Percentiles rank a stretch among this genome's conserved stretches.
These are phyloP conservation scores for Rousettus madagascariensis DNA, from an alignment of 2,797 vertebrate species.

Conservation along the genomic window DNA sequence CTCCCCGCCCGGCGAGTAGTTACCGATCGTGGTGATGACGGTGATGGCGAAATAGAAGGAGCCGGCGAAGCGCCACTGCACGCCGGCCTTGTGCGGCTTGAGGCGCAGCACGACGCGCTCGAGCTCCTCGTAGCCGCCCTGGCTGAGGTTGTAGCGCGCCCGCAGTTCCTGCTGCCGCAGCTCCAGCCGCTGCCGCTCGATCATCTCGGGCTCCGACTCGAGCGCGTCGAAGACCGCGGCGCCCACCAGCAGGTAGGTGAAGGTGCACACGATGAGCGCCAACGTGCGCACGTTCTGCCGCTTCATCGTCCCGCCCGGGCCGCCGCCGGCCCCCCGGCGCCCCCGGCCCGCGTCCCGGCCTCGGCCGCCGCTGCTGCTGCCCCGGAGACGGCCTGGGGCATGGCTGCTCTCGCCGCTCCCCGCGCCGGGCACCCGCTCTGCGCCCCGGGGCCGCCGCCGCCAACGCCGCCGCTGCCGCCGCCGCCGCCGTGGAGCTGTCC, in stretches of 20 bases:
- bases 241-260: slow-evolving; percentile 94
- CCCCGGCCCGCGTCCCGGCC: slow-evolving; percentile 73
- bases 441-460: slow-evolving; percentile 69
- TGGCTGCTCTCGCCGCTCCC: slow-evolving; percentile 84
- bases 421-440: slow-evolving; percentile 88
- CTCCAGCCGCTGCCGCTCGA: slow-evolving; percentile 85
- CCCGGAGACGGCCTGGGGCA: slow-evolving; percentile 88
- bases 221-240: slow-evolving; percentile 95
- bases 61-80: slow-evolving; percentile 96
- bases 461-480: slow-evolving; percentile 35
- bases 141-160: slow-evolving; percentile 90
- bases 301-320: slow-evolving; percentile 90
- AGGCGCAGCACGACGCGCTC: slow-evolving; percentile 93
- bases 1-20: slow-evolving; percentile 50
- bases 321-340: slow-evolving; percentile 59
- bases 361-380: slow-evolving; percentile 86
- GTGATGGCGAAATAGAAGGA: slow-evolving; percentile 98
- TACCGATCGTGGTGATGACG: slow-evolving; percentile 97
- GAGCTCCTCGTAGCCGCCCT: slow-evolving; percentile 87
- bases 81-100: slow-evolving; percentile 95
- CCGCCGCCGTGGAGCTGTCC: slow-evolving; percentile 90
- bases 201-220: slow-evolving; percentile 90
- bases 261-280: slow-evolving; percentile 94
- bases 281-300: slow-evolving; percentile 95
- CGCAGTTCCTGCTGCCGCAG: slow-evolving; percentile 85